Base-by-base conservation (phyloP, 2,888 invertebrate species). In the Allophyes oxyacanthae region DNA sequence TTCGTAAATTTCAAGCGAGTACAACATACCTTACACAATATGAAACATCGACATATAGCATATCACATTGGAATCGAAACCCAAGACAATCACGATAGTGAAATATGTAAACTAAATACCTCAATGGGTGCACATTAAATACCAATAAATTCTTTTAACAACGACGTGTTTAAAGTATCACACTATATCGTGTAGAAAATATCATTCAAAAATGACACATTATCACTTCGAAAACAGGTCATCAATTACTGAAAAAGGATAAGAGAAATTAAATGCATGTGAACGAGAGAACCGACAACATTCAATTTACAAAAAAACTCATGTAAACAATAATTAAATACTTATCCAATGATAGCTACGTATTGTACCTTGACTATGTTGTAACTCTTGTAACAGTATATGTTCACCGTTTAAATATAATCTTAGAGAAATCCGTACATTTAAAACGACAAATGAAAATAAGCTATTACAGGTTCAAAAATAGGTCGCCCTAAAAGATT, bases 361-460 rank as follows among this genome's bases (percentile, higher is more conserved):
- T n/a, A 38, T 20, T 20, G 6, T 20, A 10, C 20, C 10, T 8
- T 38, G 36, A 14, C 36, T 14, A n/a, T 14, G 6, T 6, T 34
- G 6, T 14, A 32, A 2, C 8, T 10, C 10, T 34, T 6, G 13
- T 34, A 5, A 3, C 7, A 8, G 11, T 34, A 10, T 33, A 33
- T 34, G 13, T 30, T 7, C 20, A 40, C 10, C 34, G 10, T 44
- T 50, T 65, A 44, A 57, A 58, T 28, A 41, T 5, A 42, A n/a
- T 54, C 34, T 30, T 14, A 42, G 6, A 69, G 4, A 48, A 42
- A 38, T 66, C 14, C 11, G 8, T 37, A 33, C 50, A 26, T 40
- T 58, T 53, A 51, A 26, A 9, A 14, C 28, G 20, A 61, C 40
- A 62, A 51, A 64, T 37, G 30, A 37, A 55, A 69, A 59, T 53